Base-by-base conservation (phyloP, 2,888 invertebrate species). In the Calliscelio sp. region DNA sequence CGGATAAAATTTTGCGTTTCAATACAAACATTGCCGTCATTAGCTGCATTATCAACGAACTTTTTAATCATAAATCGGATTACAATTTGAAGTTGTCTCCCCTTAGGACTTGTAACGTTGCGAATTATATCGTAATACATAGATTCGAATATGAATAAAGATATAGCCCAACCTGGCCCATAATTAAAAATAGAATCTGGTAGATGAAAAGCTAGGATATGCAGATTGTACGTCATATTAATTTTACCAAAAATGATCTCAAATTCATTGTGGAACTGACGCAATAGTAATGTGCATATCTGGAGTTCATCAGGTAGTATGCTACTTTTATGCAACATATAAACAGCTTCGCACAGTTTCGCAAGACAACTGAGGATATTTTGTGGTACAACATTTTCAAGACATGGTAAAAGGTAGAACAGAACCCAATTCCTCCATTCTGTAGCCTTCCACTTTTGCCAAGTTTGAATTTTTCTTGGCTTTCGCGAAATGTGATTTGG, bases 401-500 rank as follows among this genome's bases (percentile, higher is more conserved):
- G 46, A 16, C 46, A 46, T 6, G 46, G 20, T 18, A 41, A 16
- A n/a, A 41, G 11, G 16, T 41, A 41, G 16, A 41, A 41, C 41
- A 41, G 11, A 41, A 41, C 16, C 4, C 6, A 41, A 41, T 28
- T 28, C 28, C 28, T 4, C 8, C 28, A 28, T 28, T 28, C 28
- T 28, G 28, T 6, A 8, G 28, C 28, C 28, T 65, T 65, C 65
- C 65, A 65, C 6, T 38, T 11, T 1, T 65, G 10, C 18, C 28
- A 25, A n/a, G 46, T 46, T 7, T 28, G 46, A 28, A 65, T 65
- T n/a, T 25, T 46, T 65, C 65, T 65, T 14, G 18, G 46, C 28
- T 25, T 44, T 46, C 28, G 44, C 14, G 46, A 65, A 18, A 65
- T 65, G 6, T 25, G 11, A 46, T 46, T 28, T 22, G 49, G 49